These are phyloP conservation scores for Sialis fuliginosa DNA, from an alignment of 2,888 invertebrate genomes.

Conservation along the genomic window DNA sequence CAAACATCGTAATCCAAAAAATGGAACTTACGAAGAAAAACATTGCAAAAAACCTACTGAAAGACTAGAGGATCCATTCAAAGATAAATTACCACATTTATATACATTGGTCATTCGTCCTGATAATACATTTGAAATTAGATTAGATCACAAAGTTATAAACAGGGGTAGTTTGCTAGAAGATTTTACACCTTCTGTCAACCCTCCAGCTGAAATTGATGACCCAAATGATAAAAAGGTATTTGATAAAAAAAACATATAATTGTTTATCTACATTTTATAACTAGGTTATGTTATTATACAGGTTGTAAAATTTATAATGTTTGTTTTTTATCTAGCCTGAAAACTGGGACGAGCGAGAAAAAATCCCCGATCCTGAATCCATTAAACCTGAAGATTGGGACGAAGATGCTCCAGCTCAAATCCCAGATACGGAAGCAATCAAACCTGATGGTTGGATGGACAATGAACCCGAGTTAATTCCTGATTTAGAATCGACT, in stretches of 20 bases:
- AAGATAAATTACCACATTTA: constrained; percentile 84
- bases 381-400: constrained; percentile 90
- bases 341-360: constrained; percentile 90
- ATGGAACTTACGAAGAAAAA: constrained; percentile 81
- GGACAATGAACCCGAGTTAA: constrained; percentile 73
- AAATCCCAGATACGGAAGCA: constrained; percentile 72
- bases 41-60: constrained; percentile 85
- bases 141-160: constrained; percentile 65
- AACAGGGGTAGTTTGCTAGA: constrained; percentile 75
- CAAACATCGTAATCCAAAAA: constrained; percentile 84
- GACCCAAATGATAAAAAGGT: constrained; percentile 63
- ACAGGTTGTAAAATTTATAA: not conserved
- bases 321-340: constrained; percentile 29
- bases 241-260: not conserved
- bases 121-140: constrained; percentile 65
- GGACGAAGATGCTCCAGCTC: constrained; percentile 88
- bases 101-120: constrained; percentile 63
- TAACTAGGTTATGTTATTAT: not conserved
- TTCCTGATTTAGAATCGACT: constrained; percentile 68
- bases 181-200: constrained; percentile 85
- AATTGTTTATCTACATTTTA: not conserved
- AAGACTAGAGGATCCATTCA: constrained; percentile 69
- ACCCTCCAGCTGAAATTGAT: constrained; percentile 86
- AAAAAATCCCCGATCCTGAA: constrained; percentile 76
- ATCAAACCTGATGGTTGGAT: constrained; percentile 82